phyloP scores from a whole-genome alignment of 2,113 vertebrate species.

The Bos indicus region DNA sequence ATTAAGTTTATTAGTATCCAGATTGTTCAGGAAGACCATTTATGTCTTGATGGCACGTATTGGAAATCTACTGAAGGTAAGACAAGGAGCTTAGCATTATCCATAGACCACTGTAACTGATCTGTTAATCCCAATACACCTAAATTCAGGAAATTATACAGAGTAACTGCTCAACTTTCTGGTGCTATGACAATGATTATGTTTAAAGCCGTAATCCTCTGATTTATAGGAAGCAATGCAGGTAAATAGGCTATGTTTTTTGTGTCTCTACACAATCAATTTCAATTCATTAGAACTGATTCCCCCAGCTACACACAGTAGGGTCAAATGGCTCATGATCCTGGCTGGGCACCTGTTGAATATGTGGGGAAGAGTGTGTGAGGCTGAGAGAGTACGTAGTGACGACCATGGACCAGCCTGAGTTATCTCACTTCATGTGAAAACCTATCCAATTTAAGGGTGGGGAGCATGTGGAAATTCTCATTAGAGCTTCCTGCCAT shows the following conservation, averaged over 20 bases:
- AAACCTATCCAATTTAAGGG: background rate
- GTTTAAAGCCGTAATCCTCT: background rate
- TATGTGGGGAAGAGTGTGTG: background rate
- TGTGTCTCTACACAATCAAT: background rate
- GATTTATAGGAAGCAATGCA: background rate
- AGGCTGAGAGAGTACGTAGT: background rate
- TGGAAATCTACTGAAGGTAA: background rate
- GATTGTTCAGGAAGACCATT: background rate
- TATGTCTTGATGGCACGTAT: background rate
- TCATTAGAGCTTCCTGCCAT: background rate
- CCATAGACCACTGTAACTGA: background rate
- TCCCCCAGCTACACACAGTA: background rate
- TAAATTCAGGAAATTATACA: background rate
- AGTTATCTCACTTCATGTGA: background rate
- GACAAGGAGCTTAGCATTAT: background rate
- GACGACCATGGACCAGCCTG: background rate
- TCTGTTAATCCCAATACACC: background rate
- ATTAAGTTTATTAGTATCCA: background rate
- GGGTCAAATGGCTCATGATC: background rate
- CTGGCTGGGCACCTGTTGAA: background rate
- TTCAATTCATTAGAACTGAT: background rate
- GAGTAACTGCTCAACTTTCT: background rate
- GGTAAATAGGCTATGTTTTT: background rate
- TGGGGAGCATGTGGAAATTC: background rate
- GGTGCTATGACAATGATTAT: background rate